Conservation (phyloP, 2,113 vertebrate genomes). For the Festucalex cinctus region DNA sequence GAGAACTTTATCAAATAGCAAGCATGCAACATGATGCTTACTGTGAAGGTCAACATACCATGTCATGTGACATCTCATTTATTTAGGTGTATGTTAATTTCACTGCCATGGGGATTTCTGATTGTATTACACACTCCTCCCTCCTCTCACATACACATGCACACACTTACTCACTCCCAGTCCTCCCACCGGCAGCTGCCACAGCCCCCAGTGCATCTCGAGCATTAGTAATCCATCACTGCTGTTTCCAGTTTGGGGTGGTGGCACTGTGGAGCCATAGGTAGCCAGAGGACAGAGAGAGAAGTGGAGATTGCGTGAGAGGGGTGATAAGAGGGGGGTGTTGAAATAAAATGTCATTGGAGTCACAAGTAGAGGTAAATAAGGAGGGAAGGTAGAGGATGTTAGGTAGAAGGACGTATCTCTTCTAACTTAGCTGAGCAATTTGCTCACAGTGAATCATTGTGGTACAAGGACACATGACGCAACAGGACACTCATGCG, state of each 20-base stretch:
- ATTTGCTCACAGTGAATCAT: constrained; percentile 27
- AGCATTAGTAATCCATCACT: constrained; percentile 63
- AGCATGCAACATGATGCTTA: constrained; percentile 28
- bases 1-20: constrained; percentile 41
- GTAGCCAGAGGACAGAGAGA: background rate
- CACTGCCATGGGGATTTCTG: background rate
- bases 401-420: constrained; percentile 29
- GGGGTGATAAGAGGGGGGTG: constrained; percentile 2
- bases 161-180: constrained; percentile 4
- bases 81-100: background rate
- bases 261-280: constrained; percentile 24
- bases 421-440: background rate
- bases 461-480: constrained; percentile 13
- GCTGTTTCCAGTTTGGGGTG: constrained; percentile 57
- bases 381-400: constrained; percentile 28
- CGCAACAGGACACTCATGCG: constrained; percentile 24
- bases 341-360: constrained; percentile 12
- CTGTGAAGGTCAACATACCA: constrained; percentile 47
- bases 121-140: constrained; percentile 22
- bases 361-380: constrained; percentile 34
- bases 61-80: constrained; percentile 5
- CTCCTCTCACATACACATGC: constrained; percentile 1
- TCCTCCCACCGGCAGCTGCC: constrained; percentile 43
- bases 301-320: constrained; percentile 11
- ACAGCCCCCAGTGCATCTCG: constrained; percentile 42